A percentile compares a stretch with the other conserved stretches of the same genome.
These are phyloP conservation scores for Trididemnum clinides DNA, from an alignment of 23 tunicate species.

Conservation along the genomic window DNA sequence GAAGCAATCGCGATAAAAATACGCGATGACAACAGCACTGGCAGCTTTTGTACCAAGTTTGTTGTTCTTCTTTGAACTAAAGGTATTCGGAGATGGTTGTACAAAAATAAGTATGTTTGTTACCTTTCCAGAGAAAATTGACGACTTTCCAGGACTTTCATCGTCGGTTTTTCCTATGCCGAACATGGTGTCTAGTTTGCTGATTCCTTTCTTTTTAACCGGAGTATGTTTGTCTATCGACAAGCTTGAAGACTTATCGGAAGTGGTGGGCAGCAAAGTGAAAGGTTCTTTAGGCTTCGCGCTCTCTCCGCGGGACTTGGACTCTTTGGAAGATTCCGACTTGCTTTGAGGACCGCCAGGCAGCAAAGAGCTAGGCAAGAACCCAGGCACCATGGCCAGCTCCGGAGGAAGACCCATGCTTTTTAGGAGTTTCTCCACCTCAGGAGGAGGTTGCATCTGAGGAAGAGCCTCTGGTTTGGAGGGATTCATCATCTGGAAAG, in stretches of 20 bases:
- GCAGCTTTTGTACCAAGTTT: too few relatives aligned
- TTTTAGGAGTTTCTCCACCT: slow-evolving; percentile 70
- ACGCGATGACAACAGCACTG: too few relatives aligned
- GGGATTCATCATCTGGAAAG: slow-evolving; percentile 59
- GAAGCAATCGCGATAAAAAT: too few relatives aligned
- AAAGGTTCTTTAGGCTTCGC: not conserved
- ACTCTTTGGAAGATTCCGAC: not conserved
- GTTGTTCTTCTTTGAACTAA: too few relatives aligned
- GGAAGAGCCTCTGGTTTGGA: slow-evolving; percentile 24
- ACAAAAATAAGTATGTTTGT: too few relatives aligned
- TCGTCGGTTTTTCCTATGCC: slow-evolving; percentile 45
- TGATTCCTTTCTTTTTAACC: slow-evolving; percentile 35
- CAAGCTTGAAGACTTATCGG: slow-evolving; percentile 35
- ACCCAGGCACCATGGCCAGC: slow-evolving; percentile 58
- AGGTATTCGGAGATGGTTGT: too few relatives aligned
- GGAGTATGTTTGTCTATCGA: slow-evolving; percentile 45
- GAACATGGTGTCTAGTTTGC: slow-evolving; percentile 76
- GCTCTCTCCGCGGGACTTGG: not conserved
- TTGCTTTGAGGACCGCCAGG: slow-evolving; percentile 26
- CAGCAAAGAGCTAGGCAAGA: slow-evolving; percentile 44
- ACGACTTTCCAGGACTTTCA: slow-evolving; percentile 32
- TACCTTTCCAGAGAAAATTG: slow-evolving; percentile 6
- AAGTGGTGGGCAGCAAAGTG: not conserved
- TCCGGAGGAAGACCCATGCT: slow-evolving; percentile 75
- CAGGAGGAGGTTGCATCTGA: slow-evolving; percentile 47